phyloP scores from a whole-genome alignment of 1,140 invertebrate genomes.

The Ceratina calcarata region DNA sequence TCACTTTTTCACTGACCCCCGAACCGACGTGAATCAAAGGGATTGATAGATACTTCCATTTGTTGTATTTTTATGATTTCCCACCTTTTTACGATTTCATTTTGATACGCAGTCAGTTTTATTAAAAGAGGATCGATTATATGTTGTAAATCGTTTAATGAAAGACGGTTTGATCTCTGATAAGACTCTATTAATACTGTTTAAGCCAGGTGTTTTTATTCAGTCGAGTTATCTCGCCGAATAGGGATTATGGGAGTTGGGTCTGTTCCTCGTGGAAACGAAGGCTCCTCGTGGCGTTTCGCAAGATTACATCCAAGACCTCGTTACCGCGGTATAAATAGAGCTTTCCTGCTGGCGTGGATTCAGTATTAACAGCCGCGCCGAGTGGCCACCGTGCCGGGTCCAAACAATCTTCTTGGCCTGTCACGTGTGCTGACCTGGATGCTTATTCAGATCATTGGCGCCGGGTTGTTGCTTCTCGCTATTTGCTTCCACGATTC shows the following conservation, averaged over 20 bases:
- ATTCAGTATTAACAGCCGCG: constrained; percentile 57
- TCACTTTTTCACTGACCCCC: background rate
- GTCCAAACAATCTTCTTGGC: constrained; percentile 55
- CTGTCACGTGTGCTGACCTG: constrained; percentile 63
- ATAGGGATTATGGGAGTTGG: too few species aligned
- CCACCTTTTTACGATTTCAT: too few species aligned
- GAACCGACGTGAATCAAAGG: too few species aligned
- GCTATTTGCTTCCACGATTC: background rate
- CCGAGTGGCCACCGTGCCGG: constrained; percentile 28
- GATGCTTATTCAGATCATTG: constrained; percentile 65
- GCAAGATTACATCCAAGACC: constrained; percentile 59
- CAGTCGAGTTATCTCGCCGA: too few species aligned
- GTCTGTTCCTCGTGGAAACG: constrained; percentile 43
- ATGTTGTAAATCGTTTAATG: too few species aligned
- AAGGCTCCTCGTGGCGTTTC: constrained; percentile 52
- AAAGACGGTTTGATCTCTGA: too few species aligned
- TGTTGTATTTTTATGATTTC: too few species aligned
- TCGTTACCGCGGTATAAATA: constrained; percentile 65
- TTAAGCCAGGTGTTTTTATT: too few species aligned
- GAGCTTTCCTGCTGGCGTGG: constrained; percentile 48
- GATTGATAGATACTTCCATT: too few species aligned
- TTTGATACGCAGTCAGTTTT: too few species aligned
- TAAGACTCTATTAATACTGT: too few species aligned
- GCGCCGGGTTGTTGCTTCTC: constrained; percentile 47
- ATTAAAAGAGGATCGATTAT: too few species aligned